Percentiles rank a stretch among this genome's conserved stretches.
Evolutionary conservation across 2,888 invertebrate species (phyloP).

Genomic region (Uloborus plumipes): DNA sequence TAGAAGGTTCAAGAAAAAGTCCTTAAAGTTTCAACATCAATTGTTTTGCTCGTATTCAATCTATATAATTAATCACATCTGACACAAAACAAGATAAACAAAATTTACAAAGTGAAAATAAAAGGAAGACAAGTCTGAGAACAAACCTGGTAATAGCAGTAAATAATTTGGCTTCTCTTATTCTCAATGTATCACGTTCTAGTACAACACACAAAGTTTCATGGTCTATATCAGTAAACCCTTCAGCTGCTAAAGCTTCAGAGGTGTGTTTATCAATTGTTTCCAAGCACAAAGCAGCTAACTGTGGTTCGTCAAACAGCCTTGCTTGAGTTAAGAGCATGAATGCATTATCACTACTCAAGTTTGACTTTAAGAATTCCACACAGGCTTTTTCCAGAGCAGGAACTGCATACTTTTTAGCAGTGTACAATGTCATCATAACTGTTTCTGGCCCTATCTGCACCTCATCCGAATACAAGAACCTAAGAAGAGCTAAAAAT

Average conservation of each 20-base stretch:
- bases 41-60: too few species aligned
- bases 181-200: constrained; percentile 83
- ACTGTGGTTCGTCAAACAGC: constrained; percentile 84
- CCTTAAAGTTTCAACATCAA: too few species aligned
- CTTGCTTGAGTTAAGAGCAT: constrained; percentile 83
- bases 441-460: constrained; percentile 87
- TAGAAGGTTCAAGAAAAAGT: too few species aligned
- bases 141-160: constrained; percentile 78
- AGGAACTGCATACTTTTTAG: constrained; percentile 88
- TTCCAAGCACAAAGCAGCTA: constrained; percentile 85
- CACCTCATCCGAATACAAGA: constrained; percentile 84
- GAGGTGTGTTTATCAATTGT: constrained; percentile 87
- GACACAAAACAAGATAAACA: constrained; percentile 4
- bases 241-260: constrained; percentile 83
- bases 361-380: constrained; percentile 81
- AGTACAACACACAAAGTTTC: constrained; percentile 83
- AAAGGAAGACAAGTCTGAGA: background rate
- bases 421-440: constrained; percentile 87
- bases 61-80: background rate
- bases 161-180: constrained; percentile 84
- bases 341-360: constrained; percentile 87
- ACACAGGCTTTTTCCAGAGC: constrained; percentile 87
- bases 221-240: constrained; percentile 85
- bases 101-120: background rate
- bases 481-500: constrained; percentile 81